phyloP scores from a whole-genome alignment of 1,140 invertebrate species.

The Pristionchus pacificus region DNA sequence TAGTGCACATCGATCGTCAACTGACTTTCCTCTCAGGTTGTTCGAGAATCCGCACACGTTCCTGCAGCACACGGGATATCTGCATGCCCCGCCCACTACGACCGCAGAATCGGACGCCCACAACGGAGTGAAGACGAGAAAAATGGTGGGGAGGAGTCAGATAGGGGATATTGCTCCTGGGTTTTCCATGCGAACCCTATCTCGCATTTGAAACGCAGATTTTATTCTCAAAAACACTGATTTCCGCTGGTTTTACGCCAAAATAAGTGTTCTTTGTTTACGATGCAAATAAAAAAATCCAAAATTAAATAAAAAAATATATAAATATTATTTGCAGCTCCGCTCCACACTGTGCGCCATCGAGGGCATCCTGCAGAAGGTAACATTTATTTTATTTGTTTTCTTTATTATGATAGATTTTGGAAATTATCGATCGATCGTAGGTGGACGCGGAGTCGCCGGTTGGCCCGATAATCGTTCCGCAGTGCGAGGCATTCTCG shows the following conservation, averaged over 20 bases:
- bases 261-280: conserved; percentile 4
- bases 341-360: conserved; percentile 42
- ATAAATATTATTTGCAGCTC: conserved; percentile 36
- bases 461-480: neutral
- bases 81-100: neutral
- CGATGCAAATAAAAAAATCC: conserved; percentile 27
- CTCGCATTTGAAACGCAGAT: too few relatives aligned
- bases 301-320: too few relatives aligned
- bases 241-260: too few relatives aligned
- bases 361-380: conserved; percentile 44
- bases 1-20: too few relatives aligned
- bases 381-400: conserved; percentile 6
- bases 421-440: conserved; percentile 41
- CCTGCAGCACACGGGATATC: too few relatives aligned
- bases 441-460: too few relatives aligned
- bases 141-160: neutral
- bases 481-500: neutral
- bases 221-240: too few relatives aligned
- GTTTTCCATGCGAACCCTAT: too few relatives aligned
- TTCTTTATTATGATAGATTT: conserved; percentile 22
- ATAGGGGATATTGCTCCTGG: neutral
- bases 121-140: neutral
- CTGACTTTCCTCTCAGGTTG: too few relatives aligned
- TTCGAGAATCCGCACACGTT: too few relatives aligned
- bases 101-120: neutral